Conservation (phyloP, 2,113 vertebrate species). For the Actenoides hombroni region DNA sequence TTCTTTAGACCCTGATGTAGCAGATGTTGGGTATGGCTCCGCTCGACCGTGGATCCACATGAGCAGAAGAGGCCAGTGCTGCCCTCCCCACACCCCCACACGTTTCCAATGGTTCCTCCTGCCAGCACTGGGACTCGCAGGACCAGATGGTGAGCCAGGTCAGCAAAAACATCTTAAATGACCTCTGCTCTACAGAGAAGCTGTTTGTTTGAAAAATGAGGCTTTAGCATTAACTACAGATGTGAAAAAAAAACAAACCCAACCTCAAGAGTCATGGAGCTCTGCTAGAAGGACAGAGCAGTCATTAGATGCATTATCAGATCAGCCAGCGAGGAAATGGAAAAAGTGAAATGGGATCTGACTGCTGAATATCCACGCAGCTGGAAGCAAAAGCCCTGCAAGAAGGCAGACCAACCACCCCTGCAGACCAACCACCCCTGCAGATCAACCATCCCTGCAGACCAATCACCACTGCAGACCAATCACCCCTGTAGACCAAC, state of each 20-base stretch:
- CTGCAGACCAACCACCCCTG: neutral
- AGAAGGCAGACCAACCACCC: neutral
- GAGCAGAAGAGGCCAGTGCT: neutral
- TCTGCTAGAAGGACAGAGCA: neutral
- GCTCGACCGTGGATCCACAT: neutral
- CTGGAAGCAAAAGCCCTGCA: neutral
- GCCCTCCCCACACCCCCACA: neutral
- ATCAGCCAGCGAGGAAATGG: neutral
- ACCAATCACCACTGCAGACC: too few relatives aligned
- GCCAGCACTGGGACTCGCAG: neutral
- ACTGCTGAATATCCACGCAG: neutral
- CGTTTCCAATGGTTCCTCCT: neutral
- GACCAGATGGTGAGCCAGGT: neutral
- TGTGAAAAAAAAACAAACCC: neutral
- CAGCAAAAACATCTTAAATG: neutral
- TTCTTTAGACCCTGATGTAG: neutral
- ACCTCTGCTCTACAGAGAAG: neutral
- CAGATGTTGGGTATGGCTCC: neutral
- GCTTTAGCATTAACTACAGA: neutral
- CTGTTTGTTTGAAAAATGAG: neutral
- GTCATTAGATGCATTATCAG: neutral
- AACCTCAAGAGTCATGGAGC: neutral
- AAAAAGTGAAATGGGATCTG: neutral
- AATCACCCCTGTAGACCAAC: too few relatives aligned
- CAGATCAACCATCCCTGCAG: too few relatives aligned